These are phyloP conservation scores for Drosophila anomelani DNA, from an alignment of 2,888 invertebrate species.

Conservation along the genomic window DNA sequence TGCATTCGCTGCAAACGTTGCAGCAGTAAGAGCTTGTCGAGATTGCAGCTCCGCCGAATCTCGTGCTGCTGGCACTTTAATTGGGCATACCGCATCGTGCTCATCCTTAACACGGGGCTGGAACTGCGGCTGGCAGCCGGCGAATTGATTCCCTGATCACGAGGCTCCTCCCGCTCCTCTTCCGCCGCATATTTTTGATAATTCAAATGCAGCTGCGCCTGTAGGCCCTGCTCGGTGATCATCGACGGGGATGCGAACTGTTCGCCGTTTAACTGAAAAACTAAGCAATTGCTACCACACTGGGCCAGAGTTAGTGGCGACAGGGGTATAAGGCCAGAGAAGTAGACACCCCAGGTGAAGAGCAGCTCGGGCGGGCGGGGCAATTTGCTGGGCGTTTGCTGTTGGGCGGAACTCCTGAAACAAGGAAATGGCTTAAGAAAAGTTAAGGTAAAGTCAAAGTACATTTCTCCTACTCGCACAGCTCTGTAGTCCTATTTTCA, in stretches of 20 bases:
- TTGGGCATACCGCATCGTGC: slow-evolving; percentile 81
- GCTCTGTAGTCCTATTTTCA: slow-evolving; percentile 35
- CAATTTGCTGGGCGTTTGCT: slow-evolving; percentile 56
- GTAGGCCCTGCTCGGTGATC: slow-evolving; percentile 74
- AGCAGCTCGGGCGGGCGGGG: slow-evolving; percentile 86
- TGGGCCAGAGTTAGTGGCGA: slow-evolving; percentile 58
- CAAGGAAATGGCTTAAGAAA: not conserved
- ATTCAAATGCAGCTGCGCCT: slow-evolving; percentile 71
- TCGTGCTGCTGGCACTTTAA: slow-evolving; percentile 87
- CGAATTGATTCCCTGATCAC: slow-evolving; percentile 75
- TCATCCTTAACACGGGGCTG: slow-evolving; percentile 76
- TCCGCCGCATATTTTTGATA: slow-evolving; percentile 70
- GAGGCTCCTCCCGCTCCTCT: slow-evolving; percentile 49
- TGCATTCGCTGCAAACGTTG: slow-evolving; percentile 90
- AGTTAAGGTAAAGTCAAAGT: not conserved
- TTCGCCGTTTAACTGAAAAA: slow-evolving; percentile 95
- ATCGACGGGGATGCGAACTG: slow-evolving; percentile 89
- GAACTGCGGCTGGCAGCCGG: slow-evolving; percentile 80
- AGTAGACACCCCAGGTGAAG: slow-evolving; percentile 93
- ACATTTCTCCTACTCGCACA: slow-evolving; percentile 1
- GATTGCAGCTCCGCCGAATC: slow-evolving; percentile 90
- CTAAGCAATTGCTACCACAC: slow-evolving; percentile 86
- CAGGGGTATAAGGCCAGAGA: slow-evolving; percentile 91
- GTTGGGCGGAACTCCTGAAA: slow-evolving; percentile 25
- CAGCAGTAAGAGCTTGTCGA: slow-evolving; percentile 89